A percentile compares a stretch with the other conserved stretches of the same genome.
phyloP scores from a whole-genome alignment of 2,797 vertebrate species.

The Phrynocephalus guinanensis region DNA sequence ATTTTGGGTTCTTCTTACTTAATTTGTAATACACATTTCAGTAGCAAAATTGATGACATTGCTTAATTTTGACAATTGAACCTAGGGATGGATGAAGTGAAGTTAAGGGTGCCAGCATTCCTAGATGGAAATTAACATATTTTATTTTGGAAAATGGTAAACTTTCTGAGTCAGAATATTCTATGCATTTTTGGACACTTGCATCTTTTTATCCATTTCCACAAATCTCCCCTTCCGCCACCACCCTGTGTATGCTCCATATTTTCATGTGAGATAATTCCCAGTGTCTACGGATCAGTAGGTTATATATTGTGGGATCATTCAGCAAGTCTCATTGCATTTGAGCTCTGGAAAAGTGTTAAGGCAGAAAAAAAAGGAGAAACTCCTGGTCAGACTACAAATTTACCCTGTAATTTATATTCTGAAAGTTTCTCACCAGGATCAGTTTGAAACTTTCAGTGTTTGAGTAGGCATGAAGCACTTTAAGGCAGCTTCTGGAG shows the following conservation, averaged over 20 bases:
- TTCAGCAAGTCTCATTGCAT: slow-evolving; percentile 66
- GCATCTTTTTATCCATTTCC: not conserved
- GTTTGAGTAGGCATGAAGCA: slow-evolving; percentile 71
- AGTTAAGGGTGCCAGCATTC: not conserved
- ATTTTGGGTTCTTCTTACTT: not conserved
- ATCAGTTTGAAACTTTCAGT: slow-evolving; percentile 75
- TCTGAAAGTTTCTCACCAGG: slow-evolving; percentile 69
- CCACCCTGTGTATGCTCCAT: not conserved
- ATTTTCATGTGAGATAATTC: not conserved
- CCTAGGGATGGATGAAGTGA: not conserved
- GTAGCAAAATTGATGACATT: not conserved
- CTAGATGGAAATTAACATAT: not conserved
- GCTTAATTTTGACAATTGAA: not conserved
- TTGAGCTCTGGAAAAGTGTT: slow-evolving; percentile 28
- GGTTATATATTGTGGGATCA: slow-evolving; percentile 67
- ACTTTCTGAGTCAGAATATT: not conserved
- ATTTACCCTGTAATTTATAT: slow-evolving; percentile 71
- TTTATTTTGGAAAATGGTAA: not conserved
- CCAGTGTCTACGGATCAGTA: slow-evolving; percentile 35
- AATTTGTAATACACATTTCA: not conserved
- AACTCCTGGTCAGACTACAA: slow-evolving; percentile 56
- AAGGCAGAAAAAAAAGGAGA: slow-evolving; percentile 55
- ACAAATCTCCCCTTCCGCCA: not conserved
- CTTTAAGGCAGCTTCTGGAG: slow-evolving; percentile 71
- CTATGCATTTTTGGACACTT: not conserved